Conservation (phyloP, 1,140 invertebrate genomes). For the Bombyx mori region DNA sequence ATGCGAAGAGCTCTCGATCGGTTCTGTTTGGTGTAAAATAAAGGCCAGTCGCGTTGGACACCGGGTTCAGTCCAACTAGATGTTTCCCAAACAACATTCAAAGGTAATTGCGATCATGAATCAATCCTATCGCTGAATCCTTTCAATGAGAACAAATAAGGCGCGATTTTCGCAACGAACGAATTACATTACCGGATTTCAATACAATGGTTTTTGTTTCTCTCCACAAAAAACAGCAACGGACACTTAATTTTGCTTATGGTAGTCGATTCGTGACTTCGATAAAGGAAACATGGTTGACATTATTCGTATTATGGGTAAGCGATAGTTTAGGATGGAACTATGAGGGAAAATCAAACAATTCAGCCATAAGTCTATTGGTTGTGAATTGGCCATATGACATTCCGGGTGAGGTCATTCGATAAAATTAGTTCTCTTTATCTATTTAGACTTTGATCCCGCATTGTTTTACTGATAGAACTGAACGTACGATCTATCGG, state of each 20-base stretch:
- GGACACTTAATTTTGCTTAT: background rate
- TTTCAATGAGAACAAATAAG: slow-evolving; percentile 16
- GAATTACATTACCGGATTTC: slow-evolving; percentile 27
- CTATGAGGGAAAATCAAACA: slow-evolving; percentile 41
- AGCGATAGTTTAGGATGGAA: slow-evolving; percentile 51
- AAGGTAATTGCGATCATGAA: slow-evolving; percentile 64
- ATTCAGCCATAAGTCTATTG: slow-evolving; percentile 44
- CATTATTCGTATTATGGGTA: slow-evolving; percentile 23
- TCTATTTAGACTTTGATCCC: too few species aligned
- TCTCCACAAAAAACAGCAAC: background rate
- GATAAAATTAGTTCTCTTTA: too few species aligned
- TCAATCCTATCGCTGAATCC: slow-evolving; percentile 53
- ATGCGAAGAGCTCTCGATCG: background rate
- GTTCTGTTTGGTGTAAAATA: background rate
- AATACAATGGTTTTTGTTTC: too few species aligned
- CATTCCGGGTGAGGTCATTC: too few species aligned
- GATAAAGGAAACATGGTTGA: slow-evolving; percentile 10
- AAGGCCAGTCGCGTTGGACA: background rate
- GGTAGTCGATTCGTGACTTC: background rate
- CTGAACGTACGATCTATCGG: too few species aligned
- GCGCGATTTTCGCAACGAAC: slow-evolving; percentile 11
- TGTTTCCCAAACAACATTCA: slow-evolving; percentile 29
- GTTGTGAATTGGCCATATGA: slow-evolving; percentile 26
- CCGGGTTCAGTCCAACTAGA: slow-evolving; percentile 15
- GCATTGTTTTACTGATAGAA: too few species aligned